A percentile compares a stretch with the other conserved stretches of the same genome.
Evolutionary conservation across 2,113 vertebrate species (phyloP).

Genomic region (Echinops telfairi): DNA sequence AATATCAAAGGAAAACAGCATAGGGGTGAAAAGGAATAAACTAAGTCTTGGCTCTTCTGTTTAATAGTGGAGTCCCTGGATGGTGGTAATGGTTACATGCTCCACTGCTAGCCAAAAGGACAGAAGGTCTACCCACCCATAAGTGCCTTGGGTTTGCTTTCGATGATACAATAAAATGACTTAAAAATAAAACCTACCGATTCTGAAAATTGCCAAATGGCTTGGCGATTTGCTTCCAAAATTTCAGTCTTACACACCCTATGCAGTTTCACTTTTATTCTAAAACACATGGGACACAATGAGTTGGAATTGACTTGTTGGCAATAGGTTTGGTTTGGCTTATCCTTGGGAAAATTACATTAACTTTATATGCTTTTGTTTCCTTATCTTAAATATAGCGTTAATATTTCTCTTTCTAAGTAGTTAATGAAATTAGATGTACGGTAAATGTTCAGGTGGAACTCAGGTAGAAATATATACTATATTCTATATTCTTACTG

Average conservation of each 20-base stretch:
- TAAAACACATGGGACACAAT: not conserved
- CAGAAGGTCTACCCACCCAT: not conserved
- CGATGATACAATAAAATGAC: no score
- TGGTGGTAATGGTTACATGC: not conserved
- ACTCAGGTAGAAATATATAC: not conserved
- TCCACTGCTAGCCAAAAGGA: not conserved
- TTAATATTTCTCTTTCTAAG: not conserved
- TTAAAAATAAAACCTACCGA: no score
- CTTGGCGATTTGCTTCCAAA: not conserved
- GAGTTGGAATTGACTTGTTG: not conserved
- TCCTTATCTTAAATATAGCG: constrained; percentile 6
- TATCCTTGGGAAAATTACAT: not conserved
- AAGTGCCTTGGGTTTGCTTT: not conserved
- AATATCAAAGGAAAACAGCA: no score
- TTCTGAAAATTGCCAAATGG: no score
- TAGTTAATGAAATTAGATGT: not conserved
- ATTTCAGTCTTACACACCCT: not conserved
- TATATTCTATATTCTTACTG: not conserved
- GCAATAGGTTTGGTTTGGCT: not conserved
- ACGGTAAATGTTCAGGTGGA: not conserved
- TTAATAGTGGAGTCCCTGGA: not conserved
- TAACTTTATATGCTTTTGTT: constrained; percentile 21
- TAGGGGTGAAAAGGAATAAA: no score
- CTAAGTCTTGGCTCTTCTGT: not conserved
- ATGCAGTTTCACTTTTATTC: not conserved